Conservation (phyloP, 2,888 invertebrate species). For the Xestia sexstrigata region DNA sequence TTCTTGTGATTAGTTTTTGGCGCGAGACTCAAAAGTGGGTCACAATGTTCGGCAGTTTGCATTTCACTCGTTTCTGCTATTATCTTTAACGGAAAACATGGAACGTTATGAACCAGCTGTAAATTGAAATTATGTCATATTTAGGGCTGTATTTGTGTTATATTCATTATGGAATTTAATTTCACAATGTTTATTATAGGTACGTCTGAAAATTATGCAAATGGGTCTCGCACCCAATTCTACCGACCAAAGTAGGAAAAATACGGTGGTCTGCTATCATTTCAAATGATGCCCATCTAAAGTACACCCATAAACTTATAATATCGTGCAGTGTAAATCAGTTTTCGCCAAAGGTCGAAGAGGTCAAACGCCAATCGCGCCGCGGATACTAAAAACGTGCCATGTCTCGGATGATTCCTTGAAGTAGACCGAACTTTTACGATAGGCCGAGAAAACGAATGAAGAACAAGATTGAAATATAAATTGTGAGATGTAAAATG, state of each 20-base stretch:
- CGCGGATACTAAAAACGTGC: conserved; percentile 43
- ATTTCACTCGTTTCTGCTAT: conserved; percentile 60
- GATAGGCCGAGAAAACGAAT: conserved; percentile 51
- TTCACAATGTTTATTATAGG: neutral
- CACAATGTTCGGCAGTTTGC: conserved; percentile 56
- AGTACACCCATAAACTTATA: neutral
- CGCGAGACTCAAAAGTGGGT: conserved; percentile 44
- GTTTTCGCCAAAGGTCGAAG: conserved; percentile 33
- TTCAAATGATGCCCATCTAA: neutral
- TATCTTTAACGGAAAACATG: conserved; percentile 65
- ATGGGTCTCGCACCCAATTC: neutral
- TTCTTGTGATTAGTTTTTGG: conserved; percentile 58
- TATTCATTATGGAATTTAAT: conserved; percentile 18
- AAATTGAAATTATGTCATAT: conserved; percentile 62
- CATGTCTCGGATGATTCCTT: conserved; percentile 33
- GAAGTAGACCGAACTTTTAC: conserved; percentile 47
- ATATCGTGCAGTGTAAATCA: conserved; percentile 24
- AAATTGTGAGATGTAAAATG: conserved; percentile 61
- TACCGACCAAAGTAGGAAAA: neutral
- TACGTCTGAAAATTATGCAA: neutral
- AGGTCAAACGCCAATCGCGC: conserved; percentile 39
- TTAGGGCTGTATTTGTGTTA: conserved; percentile 20
- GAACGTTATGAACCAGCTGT: conserved; percentile 60
- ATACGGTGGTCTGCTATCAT: neutral
- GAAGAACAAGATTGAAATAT: conserved; percentile 55